Evolutionary conservation across 2,113 vertebrate genomes (phyloP), one percentile per base, ranked within the genome.

Genomic region (Mormyrus lacerda): DNA sequence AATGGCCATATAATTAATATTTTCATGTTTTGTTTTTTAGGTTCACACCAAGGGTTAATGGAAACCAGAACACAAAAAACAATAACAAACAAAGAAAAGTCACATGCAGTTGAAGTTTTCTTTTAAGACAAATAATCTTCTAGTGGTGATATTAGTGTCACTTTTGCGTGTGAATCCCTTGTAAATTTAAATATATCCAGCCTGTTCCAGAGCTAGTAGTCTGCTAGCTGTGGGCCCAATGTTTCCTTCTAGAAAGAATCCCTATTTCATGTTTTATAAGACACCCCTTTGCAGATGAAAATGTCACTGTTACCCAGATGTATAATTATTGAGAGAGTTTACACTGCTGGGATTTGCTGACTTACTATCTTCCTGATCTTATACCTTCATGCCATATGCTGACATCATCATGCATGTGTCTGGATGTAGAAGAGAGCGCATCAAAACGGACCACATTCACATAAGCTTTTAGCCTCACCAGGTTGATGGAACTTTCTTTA

Each of bases 401-500:
- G 76, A 44, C 76, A 39, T 82, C 21, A 5, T 79, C 73, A 39
- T 1, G 27, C 1, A 79, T 42, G 31, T 42, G 35, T 82, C 39
- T 42, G 17, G 76, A 44, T 35, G 44, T 42, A 35, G 87, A 3
- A 65, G n/a, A 27, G n/a, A 31, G 61, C 0, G 11, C 61, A 69
- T 69, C 61, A 31, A 31, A 13, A 69, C 61, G 4, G 10, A 31
- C n/a, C 61, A 69, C 61, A 31, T 69, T 69, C 61, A 69, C 61
- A 31, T 69, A 69, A 69, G 61, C n/a, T 42, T 35, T 84, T 85
- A 47, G 4, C 45, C 76, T 91, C 96, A 99, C 98, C 97, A 99
- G 91, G 93, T 95, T 93, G 93, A 97, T 95, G 91, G 92, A 91
- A 87, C 96, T 95, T 83, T 89, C 92, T 89, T 94, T 90, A 24